phyloP scores from a whole-genome alignment of 2,888 invertebrate species.

The Limulus polyphemus region DNA sequence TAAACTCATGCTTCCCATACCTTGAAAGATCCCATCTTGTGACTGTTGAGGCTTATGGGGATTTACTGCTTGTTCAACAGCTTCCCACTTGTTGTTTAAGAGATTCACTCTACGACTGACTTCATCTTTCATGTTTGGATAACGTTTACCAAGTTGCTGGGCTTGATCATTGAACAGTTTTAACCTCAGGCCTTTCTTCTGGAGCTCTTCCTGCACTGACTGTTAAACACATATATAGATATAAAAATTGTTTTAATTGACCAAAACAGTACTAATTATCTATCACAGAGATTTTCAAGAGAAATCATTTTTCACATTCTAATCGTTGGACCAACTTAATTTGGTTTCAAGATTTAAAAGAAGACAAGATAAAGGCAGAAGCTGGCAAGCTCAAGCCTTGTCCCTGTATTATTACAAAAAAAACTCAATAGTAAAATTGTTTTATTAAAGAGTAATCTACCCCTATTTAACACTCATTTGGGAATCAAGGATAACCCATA shows the following conservation, averaged over 20 bases:
- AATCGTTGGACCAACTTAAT: too few species aligned
- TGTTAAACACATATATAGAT: constrained; percentile 37
- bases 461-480: too few species aligned
- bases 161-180: constrained; percentile 66
- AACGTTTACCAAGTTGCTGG: constrained; percentile 52
- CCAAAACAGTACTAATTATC: too few species aligned
- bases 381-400: too few species aligned
- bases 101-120: constrained; percentile 59
- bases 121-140: constrained; percentile 51
- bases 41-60: constrained; percentile 32
- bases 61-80: constrained; percentile 55
- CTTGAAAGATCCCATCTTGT: constrained; percentile 24
- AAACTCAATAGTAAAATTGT: too few species aligned
- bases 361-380: too few species aligned
- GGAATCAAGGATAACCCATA: too few species aligned
- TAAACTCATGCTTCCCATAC: constrained; percentile 24
- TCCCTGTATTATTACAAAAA: too few species aligned
- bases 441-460: too few species aligned
- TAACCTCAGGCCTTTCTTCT: constrained; percentile 55
- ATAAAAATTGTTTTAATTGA: not conserved
- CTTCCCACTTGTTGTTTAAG: constrained; percentile 65
- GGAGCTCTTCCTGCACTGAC: constrained; percentile 63
- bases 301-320: too few species aligned
- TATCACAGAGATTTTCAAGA: too few species aligned
- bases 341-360: too few species aligned